A percentile compares a stretch with the other conserved stretches of the same genome.
Conservation (phyloP, 2,888 invertebrate species). For the Dynastes grantii region DNA sequence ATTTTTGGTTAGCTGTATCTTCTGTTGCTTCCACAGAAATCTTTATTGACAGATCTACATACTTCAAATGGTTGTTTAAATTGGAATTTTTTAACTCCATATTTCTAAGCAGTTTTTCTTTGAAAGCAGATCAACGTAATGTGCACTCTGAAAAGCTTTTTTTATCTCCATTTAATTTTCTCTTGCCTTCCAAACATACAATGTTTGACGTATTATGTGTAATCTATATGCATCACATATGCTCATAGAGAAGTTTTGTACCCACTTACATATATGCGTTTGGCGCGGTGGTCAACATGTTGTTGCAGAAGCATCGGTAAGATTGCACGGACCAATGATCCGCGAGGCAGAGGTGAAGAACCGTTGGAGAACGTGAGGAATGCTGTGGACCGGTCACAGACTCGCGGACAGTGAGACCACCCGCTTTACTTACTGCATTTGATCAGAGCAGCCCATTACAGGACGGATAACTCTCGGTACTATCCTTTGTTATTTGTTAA, state of each 20-base stretch:
- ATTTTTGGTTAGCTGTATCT: too few species aligned
- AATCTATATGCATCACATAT: too few species aligned
- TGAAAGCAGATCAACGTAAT: too few species aligned
- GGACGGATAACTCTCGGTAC: constrained; percentile 35
- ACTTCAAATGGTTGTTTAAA: too few species aligned
- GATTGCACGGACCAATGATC: constrained; percentile 43
- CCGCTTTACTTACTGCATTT: constrained; percentile 56
- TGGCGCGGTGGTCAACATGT: constrained; percentile 11
- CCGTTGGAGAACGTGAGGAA: constrained; percentile 61
- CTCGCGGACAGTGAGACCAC: constrained; percentile 61
- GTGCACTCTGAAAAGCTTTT: too few species aligned
- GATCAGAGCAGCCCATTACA: constrained; percentile 29
- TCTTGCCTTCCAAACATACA: too few species aligned
- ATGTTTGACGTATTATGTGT: too few species aligned
- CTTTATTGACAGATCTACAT: too few species aligned
- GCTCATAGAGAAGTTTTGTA: constrained; percentile 8
- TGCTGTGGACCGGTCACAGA: constrained; percentile 61
- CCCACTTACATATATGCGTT: constrained; percentile 11
- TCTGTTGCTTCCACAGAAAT: too few species aligned
- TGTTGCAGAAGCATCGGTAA: constrained; percentile 40
- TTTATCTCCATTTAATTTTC: too few species aligned
- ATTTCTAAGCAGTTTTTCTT: too few species aligned
- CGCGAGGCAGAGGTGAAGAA: constrained; percentile 61
- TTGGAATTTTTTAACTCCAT: too few species aligned
- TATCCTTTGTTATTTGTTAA: constrained; percentile 42